Conservation (phyloP, 2,888 invertebrate genomes). For the Protophormia terraenovae region DNA sequence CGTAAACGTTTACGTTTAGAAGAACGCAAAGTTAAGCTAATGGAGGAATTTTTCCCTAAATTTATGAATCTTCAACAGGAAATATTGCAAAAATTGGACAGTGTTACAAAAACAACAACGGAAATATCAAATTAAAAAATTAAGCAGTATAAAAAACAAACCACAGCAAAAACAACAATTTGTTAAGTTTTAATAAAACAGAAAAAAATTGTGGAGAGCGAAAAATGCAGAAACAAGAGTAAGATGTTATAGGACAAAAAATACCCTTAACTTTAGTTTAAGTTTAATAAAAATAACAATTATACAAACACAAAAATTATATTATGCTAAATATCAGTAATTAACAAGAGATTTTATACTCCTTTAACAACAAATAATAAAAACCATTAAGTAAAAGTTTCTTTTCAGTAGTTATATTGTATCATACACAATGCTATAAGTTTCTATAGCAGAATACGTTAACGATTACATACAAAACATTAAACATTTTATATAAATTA, state of each 20-base stretch:
- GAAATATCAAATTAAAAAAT: conserved; percentile 45
- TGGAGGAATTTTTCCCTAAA: conserved; percentile 77
- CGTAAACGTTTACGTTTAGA: conserved; percentile 75
- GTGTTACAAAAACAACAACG: conserved; percentile 28
- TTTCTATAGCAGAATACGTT: conserved; percentile 19
- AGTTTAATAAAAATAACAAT: conserved; percentile 7
- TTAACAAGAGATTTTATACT: conserved; percentile 29
- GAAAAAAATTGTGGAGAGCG: background rate
- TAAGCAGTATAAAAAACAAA: background rate
- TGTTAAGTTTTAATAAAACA: conserved; percentile 49
- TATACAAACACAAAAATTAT: background rate
- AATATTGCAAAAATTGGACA: conserved; percentile 72
- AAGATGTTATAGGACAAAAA: conserved; percentile 42
- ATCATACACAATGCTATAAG: conserved; percentile 7
- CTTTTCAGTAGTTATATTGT: background rate
- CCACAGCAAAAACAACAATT: background rate
- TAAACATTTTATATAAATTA: conserved; percentile 18
- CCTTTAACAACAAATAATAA: conserved; percentile 6
- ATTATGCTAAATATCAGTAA: conserved; percentile 1
- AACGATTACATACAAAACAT: conserved; percentile 6
- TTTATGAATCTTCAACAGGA: conserved; percentile 75
- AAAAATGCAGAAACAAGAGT: conserved; percentile 10
- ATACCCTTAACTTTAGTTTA: conserved; percentile 10
- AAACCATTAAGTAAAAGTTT: conserved; percentile 3
- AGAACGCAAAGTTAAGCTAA: conserved; percentile 74